phyloP scores from a whole-genome alignment of 2,797 vertebrate species.

The Todus mexicanus region DNA sequence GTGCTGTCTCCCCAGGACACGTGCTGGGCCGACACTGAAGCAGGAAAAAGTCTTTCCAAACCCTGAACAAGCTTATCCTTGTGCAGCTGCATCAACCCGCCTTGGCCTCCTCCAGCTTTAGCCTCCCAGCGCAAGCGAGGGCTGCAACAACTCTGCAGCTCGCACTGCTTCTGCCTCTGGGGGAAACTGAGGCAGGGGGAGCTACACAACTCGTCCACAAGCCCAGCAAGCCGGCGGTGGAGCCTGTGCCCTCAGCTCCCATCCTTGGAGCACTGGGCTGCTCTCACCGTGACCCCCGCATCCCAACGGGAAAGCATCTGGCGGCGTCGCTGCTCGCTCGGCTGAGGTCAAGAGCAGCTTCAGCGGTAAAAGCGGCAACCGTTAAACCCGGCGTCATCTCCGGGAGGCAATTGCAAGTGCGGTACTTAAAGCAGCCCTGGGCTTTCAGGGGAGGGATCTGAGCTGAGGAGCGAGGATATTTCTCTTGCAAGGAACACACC shows the following conservation, averaged over 20 bases:
- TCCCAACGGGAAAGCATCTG: background rate
- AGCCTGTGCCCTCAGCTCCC: background rate
- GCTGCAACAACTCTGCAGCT: fast-evolving
- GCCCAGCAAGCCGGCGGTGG: fast-evolving
- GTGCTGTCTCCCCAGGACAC: fast-evolving
- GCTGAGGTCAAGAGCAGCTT: background rate
- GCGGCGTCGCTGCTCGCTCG: background rate
- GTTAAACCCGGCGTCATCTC: background rate
- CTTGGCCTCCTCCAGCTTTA: background rate
- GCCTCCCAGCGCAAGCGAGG: fast-evolving
- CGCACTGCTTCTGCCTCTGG: background rate
- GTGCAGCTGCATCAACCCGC: fast-evolving
- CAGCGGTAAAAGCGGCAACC: background rate
- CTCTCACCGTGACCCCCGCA: background rate
- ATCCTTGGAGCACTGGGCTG: background rate
- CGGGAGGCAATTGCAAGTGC: background rate
- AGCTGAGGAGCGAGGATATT: constrained; percentile 34
- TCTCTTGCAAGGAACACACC: constrained; percentile 49
- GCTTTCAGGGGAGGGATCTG: constrained; percentile 2
- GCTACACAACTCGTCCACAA: fast-evolving
- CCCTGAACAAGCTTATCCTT: background rate
- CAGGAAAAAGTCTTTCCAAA: background rate
- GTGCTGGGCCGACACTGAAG: fast-evolving
- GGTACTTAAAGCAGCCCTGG: background rate
- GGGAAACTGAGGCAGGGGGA: background rate